These are phyloP conservation scores for Lytechinus variegatus DNA, from an alignment of 35 echinoderm and acorn worm genomes.

Conservation along the genomic window DNA sequence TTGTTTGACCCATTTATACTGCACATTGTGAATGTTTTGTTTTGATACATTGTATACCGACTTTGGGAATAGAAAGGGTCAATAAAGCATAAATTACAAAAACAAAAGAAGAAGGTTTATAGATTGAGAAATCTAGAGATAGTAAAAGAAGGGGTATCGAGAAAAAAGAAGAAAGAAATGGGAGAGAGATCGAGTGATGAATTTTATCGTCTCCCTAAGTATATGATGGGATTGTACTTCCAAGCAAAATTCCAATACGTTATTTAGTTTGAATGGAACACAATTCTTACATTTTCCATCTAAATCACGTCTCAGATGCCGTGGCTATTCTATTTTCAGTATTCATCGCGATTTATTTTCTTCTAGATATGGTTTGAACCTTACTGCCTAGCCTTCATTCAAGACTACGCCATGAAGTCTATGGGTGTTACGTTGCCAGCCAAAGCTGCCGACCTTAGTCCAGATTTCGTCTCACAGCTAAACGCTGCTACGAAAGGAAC, in stretches of 20 bases:
- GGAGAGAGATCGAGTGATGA: neutral
- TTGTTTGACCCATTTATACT: no score
- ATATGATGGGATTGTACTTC: neutral
- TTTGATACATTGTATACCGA: no score
- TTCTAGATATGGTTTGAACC: slow-evolving; percentile 24
- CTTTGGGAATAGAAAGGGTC: no score
- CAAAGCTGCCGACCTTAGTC: neutral
- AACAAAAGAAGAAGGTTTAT: no score
- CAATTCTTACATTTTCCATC: neutral
- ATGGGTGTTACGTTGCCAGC: slow-evolving; percentile 8
- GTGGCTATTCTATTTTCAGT: neutral
- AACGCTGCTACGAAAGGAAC: neutral
- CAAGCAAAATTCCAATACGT: neutral
- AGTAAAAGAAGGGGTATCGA: no score
- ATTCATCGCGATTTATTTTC: neutral
- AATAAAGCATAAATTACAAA: no score
- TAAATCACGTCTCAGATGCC: neutral
- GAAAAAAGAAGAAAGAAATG: neutral
- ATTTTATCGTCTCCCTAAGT: neutral
- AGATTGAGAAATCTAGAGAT: no score
- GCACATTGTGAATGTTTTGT: no score
- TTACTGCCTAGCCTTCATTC: slow-evolving; percentile 34
- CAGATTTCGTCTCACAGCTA: no score
- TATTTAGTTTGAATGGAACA: no score
- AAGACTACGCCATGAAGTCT: neutral